A percentile compares a stretch with the other conserved stretches of the same genome.
Evolutionary conservation across 1,140 invertebrate genomes (phyloP).

Genomic region (Zaprionus inermis): DNA sequence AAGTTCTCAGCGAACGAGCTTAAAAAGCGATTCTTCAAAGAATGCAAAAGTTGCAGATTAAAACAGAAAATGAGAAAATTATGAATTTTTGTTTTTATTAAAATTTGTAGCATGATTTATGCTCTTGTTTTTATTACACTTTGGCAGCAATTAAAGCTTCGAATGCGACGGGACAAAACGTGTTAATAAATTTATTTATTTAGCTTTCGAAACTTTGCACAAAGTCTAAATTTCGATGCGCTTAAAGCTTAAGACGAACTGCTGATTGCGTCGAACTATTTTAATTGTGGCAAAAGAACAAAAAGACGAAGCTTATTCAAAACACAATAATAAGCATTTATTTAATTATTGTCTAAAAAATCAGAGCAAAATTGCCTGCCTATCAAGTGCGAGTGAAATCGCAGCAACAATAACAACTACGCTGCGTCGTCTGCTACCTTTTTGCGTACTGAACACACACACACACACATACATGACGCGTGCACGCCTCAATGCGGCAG

Average conservation of each 20-base stretch:
- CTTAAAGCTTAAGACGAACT: constrained; percentile 67
- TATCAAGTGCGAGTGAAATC: neutral
- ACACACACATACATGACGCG: too few species aligned
- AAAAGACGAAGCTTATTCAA: constrained; percentile 13
- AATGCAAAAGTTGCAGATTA: neutral
- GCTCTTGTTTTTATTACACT: constrained; percentile 1
- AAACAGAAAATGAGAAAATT: neutral
- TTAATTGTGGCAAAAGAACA: neutral
- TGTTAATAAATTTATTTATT: constrained; percentile 22
- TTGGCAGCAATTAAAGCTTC: constrained; percentile 50
- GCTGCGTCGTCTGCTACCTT: constrained; percentile 21
- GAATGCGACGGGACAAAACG: neutral
- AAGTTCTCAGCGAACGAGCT: constrained; percentile 41
- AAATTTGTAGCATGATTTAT: neutral
- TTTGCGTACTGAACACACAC: constrained; percentile 10
- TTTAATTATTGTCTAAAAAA: neutral
- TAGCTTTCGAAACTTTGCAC: constrained; percentile 60
- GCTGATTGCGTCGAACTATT: neutral
- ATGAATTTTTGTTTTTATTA: neutral
- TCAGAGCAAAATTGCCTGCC: neutral
- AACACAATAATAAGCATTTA: neutral
- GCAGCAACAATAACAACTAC: neutral
- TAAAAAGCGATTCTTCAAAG: constrained; percentile 25
- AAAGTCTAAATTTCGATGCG: constrained; percentile 60
- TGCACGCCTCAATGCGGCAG: neutral